Base-by-base conservation (phyloP, 2,797 vertebrate species). In the Acrossocheilus fasciatus region DNA sequence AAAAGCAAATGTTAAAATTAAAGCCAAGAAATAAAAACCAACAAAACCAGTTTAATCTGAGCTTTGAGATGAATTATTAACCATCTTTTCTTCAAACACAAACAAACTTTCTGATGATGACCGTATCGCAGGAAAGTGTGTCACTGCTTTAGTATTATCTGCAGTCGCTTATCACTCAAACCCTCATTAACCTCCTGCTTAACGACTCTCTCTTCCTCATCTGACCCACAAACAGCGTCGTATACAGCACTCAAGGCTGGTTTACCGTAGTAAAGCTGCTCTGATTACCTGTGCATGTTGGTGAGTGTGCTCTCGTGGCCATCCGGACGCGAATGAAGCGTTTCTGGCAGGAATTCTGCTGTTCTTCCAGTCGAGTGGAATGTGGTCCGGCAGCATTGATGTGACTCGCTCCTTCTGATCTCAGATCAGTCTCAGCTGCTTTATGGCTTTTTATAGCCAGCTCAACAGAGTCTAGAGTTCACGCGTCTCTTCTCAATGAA, bases 231-330 rank as follows among this genome's bases (percentile, higher is more conserved):
- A 43, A 7, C 39, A 6, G 0, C 9, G 14, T 43, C 1, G 0
- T 9, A 43, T 41, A 20, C 18, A 39, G 54, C 54, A 57, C 20
- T 57, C 23, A 4, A 59, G 20, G 9, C 20, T 11, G 39, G 39
- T 45, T 79, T 64, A 79, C 41, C 7, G 9, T 26, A 68, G 62
- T 50, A 50, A 76, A 76, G n/a, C 23, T 8, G 18, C 52, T n/a
- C 39, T 1, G 41, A 36, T 70, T 82, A 82, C 81, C 81, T 82
- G 81, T 82, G 81, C 81, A 82, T 82, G 68, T 1, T 41, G 50
- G 15, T 0, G 15, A 4, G 23, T 72, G 36, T 9, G 62, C 14
- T 72, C 80, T 82, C 66, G 4, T 54, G 36, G 3, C 6, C 23
- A n/a, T 73, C 34, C 6, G 3, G 81, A 47, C 0, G 17, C 2